Percentiles rank a stretch among this genome's conserved stretches.
These are phyloP conservation scores for Ara ararauna DNA, from an alignment of 2,797 vertebrate species.

Conservation along the genomic window DNA sequence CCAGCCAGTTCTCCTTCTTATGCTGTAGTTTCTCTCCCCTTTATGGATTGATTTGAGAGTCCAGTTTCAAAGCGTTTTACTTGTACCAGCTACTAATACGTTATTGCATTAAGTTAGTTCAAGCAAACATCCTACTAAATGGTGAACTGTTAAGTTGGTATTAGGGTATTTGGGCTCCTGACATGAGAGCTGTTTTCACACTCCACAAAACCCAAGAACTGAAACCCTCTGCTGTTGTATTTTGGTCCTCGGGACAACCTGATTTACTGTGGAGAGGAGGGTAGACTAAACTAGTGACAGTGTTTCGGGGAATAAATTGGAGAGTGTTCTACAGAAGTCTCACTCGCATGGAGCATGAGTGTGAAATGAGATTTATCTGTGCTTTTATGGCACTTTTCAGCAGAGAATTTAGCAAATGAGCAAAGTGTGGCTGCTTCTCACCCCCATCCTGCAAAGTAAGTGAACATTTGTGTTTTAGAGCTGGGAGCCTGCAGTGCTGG, in stretches of 20 bases:
- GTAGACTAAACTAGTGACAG: neutral
- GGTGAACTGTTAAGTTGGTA: neutral
- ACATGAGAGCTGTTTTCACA: neutral
- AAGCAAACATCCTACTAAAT: neutral
- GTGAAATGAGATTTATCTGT: neutral
- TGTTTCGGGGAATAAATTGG: neutral
- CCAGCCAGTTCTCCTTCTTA: neutral
- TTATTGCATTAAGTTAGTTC: neutral
- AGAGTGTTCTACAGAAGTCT: neutral
- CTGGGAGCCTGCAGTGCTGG: neutral
- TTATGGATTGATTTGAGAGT: neutral
- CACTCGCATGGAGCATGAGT: neutral
- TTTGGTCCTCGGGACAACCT: neutral
- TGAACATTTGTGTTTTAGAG: neutral
- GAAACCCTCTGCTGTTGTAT: neutral
- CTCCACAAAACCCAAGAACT: neutral
- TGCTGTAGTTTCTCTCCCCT: neutral
- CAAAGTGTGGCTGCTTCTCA: neutral
- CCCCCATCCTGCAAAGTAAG: neutral
- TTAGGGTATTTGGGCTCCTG: neutral
- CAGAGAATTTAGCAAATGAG: neutral
- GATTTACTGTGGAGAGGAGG: neutral
- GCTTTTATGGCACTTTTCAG: neutral
- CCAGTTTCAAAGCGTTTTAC: neutral
- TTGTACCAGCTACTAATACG: neutral